phyloP scores from a whole-genome alignment of 1,140 invertebrate genomes.

The Zaprionus ghesquierei region DNA sequence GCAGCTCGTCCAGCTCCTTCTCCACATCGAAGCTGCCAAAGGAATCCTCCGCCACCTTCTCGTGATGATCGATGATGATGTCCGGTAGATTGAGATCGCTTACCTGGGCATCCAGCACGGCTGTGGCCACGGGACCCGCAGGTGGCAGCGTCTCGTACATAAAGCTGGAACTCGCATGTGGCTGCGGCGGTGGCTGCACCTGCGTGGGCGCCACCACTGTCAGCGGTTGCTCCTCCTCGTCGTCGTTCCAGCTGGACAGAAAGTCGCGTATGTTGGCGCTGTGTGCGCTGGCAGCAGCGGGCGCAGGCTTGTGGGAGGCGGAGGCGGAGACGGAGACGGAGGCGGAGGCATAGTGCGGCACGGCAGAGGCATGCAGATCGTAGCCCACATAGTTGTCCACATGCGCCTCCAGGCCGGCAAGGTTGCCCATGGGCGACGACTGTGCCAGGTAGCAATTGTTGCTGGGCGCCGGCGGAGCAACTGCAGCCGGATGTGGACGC shows the following conservation, averaged over 20 bases:
- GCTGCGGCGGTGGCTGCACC: not conserved
- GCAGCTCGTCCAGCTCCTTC: conserved; percentile 75
- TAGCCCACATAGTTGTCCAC: conserved; percentile 61
- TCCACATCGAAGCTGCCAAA: conserved; percentile 77
- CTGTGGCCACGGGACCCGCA: conserved; percentile 44
- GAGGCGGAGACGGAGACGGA: too few relatives aligned
- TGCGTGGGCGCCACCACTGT: conserved; percentile 41
- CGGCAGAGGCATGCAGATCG: conserved; percentile 44
- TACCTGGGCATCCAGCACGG: conserved; percentile 46
- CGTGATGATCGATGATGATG: conserved; percentile 77
- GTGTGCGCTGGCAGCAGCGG: conserved; percentile 33
- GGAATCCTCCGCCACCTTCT: conserved; percentile 58
- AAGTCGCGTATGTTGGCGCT: conserved; percentile 77
- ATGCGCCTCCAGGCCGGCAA: conserved; percentile 56
- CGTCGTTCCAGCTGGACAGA: conserved; percentile 80
- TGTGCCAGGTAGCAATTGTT: conserved; percentile 52
- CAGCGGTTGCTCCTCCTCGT: conserved; percentile 67
- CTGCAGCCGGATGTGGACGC: conserved; percentile 17
- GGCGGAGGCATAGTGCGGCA: conserved; percentile 2
- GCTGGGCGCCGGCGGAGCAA: not conserved
- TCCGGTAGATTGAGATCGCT: conserved; percentile 69
- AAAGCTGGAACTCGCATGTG: conserved; percentile 12
- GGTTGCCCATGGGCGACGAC: conserved; percentile 27
- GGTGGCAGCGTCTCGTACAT: conserved; percentile 67
- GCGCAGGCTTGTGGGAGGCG: not conserved